Percentiles rank a stretch among this genome's conserved stretches.
Conservation (phyloP, 2,113 vertebrate species). For the Anthoscopus minutus region DNA sequence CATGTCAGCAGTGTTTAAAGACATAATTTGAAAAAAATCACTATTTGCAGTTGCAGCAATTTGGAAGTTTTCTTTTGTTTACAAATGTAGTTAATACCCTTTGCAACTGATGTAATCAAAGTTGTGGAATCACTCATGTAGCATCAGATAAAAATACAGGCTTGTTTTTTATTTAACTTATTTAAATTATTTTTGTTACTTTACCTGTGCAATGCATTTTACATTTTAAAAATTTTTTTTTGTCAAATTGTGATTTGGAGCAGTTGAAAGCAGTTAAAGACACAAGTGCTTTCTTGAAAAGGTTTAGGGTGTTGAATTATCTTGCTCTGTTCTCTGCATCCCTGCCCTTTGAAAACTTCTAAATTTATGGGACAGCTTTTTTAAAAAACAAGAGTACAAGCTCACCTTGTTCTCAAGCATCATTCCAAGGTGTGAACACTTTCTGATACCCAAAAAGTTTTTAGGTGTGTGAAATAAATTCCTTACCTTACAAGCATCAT, state of each 20-base stretch:
- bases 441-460: neutral
- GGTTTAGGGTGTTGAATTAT: neutral
- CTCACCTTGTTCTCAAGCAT: neutral
- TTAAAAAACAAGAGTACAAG: neutral
- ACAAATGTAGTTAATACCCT: neutral
- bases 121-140: neutral
- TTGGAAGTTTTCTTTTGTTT: neutral
- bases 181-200: neutral
- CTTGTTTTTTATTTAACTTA: neutral
- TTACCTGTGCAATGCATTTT: neutral
- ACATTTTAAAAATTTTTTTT: neutral
- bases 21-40: neutral
- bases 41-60: neutral
- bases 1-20: too few species aligned
- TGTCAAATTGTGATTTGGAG: neutral
- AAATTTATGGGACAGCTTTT: neutral
- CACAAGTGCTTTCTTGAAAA: neutral
- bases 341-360: neutral
- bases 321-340: fast-evolving
- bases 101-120: neutral
- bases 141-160: neutral
- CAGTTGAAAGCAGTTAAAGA: neutral
- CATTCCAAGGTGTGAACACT: neutral
- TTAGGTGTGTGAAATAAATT: neutral
- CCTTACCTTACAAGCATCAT: neutral